Base-by-base conservation (phyloP, 1,140 invertebrate species). In the Drosophila orosa region DNA sequence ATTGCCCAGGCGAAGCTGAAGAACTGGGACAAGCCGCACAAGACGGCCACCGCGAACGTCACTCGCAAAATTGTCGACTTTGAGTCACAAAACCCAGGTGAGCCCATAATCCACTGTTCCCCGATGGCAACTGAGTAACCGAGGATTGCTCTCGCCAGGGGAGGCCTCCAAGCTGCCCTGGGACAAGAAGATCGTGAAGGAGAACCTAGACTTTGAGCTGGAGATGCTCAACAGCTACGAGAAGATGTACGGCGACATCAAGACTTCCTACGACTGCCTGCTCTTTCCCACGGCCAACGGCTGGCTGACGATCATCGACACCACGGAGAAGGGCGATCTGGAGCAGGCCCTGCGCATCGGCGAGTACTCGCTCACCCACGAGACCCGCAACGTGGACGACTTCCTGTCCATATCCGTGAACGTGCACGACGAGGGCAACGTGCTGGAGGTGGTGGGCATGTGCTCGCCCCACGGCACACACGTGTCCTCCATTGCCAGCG, bases 401-500 rank as follows among this genome's bases (percentile, higher is more conserved):
- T 95, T 96, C 90, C 93, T 99, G 80, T 99, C 97, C 57, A 95
- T 98, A 92, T 96, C 96, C 74, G 95, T 99, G 17, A 99, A 99
- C 92, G 96, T 99, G 40, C 95, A 99, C 89, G 96, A 98, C 84
- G 95, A 98, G 48, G 98, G 98, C 57, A 96, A 99, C 90, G 93
- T 96, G 1, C 93, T 99, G 44, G 98, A 99, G 94, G 95, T 99
- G 66, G 98, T 98, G 66, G 96, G 96, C 67, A 95, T 98, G 94
- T 96, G 97, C 90, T 98, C 97, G 25, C 95, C 96, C 52, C 98
- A 99, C 93, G 98, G 98, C 17, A 99, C 98, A 2, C 98, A 99
- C 92, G 99, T 99, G 15, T 97, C 98, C 0, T 96, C 97, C 19
- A 99, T 99, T 76, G 97, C 98, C 25, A 95, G 98, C 22, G 98